Percentiles rank a stretch among this genome's conserved stretches.
Evolutionary conservation across 1,140 invertebrate species (phyloP).

Genomic region (Chionoecetes opilio): DNA sequence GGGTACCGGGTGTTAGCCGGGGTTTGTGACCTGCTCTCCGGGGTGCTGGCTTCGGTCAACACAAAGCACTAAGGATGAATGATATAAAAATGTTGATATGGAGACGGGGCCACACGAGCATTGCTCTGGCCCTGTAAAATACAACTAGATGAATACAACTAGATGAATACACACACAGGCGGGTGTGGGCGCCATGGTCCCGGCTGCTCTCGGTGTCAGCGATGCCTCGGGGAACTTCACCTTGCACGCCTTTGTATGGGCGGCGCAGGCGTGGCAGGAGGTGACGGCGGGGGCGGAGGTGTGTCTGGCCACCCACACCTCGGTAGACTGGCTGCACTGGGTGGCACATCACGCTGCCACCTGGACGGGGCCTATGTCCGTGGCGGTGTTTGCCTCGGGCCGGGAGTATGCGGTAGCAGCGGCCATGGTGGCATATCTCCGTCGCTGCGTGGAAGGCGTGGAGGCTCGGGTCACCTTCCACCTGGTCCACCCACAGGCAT

Average conservation of each 20-base stretch:
- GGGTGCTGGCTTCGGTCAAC: no score
- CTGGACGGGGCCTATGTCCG: conserved; percentile 62
- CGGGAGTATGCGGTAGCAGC: conserved; percentile 57
- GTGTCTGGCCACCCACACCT: conserved; percentile 57
- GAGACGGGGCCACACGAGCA: no score
- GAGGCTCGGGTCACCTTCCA: conserved; percentile 52
- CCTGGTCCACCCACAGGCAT: conserved; percentile 46
- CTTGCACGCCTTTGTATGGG: conserved; percentile 46
- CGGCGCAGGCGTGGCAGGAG: conserved; percentile 41
- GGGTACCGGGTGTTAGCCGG: no score
- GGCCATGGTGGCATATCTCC: conserved; percentile 58
- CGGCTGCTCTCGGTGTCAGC: not conserved
- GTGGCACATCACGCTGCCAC: conserved; percentile 49
- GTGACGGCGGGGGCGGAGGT: not conserved
- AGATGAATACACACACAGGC: no score
- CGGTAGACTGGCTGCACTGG: conserved; percentile 51
- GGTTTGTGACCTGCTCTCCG: no score
- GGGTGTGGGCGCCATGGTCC: not conserved
- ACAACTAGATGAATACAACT: no score
- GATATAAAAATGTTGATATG: no score
- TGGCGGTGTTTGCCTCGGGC: conserved; percentile 43
- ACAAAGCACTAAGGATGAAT: no score
- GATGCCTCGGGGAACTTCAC: conserved; percentile 52
- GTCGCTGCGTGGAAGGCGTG: conserved; percentile 44
- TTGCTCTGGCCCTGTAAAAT: no score